These are phyloP conservation scores for Etheostoma cragini DNA, from an alignment of 2,113 vertebrate genomes.

Conservation along the genomic window DNA sequence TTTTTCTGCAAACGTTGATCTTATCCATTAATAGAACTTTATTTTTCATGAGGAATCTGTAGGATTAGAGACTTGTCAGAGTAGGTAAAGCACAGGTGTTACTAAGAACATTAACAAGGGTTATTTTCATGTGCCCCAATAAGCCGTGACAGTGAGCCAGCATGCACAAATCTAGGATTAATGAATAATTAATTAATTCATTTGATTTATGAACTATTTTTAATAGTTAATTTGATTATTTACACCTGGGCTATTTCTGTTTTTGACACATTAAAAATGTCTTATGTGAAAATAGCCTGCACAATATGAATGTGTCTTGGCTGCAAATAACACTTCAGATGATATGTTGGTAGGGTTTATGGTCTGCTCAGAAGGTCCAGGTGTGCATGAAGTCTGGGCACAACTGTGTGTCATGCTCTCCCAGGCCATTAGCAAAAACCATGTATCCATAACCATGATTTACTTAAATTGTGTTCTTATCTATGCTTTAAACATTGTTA, in stretches of 20 bases:
- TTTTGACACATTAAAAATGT: slow-evolving; percentile 13
- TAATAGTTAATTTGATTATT: not conserved
- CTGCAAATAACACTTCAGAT: not conserved
- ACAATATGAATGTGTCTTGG: slow-evolving; percentile 10
- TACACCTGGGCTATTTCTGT: not conserved
- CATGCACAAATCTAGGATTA: not conserved
- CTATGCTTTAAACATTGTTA: not conserved
- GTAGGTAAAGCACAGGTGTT: not conserved
- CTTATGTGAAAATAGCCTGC: not conserved
- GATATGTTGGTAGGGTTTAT: not conserved
- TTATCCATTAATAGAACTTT: not conserved
- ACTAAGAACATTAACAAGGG: not conserved
- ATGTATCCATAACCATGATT: not conserved
- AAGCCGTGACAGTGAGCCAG: not conserved
- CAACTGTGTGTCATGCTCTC: not conserved
- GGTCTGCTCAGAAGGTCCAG: not conserved
- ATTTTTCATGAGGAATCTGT: no score
- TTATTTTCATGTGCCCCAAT: not conserved
- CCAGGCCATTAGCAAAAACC: not conserved
- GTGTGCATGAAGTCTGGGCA: not conserved
- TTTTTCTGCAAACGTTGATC: not conserved
- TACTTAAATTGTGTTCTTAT: not conserved
- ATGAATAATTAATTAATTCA: no score
- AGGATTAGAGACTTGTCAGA: not conserved
- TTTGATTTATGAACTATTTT: no score